A percentile compares a stretch with the other conserved stretches of the same genome.
phyloP scores from a whole-genome alignment of 2,113 vertebrate genomes.

The Forbesichthys papilliferus region DNA sequence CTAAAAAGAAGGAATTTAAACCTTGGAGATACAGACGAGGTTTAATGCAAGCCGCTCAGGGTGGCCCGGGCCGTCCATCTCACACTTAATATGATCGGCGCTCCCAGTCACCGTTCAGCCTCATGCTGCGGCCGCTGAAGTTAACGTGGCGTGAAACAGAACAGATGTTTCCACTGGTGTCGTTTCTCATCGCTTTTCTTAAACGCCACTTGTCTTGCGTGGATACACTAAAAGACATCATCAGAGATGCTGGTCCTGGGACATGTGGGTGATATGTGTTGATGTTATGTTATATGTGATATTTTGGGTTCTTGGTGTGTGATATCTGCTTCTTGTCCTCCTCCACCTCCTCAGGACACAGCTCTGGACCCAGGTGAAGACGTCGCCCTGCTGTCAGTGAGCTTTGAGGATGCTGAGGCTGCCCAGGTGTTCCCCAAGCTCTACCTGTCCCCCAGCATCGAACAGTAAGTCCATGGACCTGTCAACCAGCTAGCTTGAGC shows the following conservation, averaged over 20 bases:
- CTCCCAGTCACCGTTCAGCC: constrained; percentile 66
- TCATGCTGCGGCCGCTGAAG: constrained; percentile 55
- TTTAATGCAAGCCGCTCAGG: constrained; percentile 59
- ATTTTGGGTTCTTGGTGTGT: not conserved
- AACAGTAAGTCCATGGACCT: constrained; percentile 86
- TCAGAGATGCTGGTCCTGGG: not conserved
- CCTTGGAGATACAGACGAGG: constrained; percentile 50
- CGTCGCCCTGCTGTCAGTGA: constrained; percentile 93
- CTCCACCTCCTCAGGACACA: constrained; percentile 81
- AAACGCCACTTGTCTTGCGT: constrained; percentile 24
- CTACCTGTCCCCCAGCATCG: constrained; percentile 94
- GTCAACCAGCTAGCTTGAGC: not conserved
- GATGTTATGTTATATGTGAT: not conserved
- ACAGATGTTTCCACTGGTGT: constrained; percentile 71
- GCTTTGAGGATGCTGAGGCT: constrained; percentile 97
- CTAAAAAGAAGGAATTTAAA: constrained; percentile 53
- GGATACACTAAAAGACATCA: not conserved
- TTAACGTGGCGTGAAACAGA: constrained; percentile 67
- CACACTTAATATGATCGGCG: constrained; percentile 68
- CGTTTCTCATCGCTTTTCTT: constrained; percentile 34
- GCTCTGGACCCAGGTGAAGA: constrained; percentile 96
- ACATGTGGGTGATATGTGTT: no score
- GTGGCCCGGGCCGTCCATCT: constrained; percentile 64
- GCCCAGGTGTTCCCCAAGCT: constrained; percentile 97
- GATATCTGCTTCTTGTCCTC: not conserved